Base-by-base conservation (phyloP, 2,797 vertebrate genomes). In the Pagetopsis macropterus region DNA sequence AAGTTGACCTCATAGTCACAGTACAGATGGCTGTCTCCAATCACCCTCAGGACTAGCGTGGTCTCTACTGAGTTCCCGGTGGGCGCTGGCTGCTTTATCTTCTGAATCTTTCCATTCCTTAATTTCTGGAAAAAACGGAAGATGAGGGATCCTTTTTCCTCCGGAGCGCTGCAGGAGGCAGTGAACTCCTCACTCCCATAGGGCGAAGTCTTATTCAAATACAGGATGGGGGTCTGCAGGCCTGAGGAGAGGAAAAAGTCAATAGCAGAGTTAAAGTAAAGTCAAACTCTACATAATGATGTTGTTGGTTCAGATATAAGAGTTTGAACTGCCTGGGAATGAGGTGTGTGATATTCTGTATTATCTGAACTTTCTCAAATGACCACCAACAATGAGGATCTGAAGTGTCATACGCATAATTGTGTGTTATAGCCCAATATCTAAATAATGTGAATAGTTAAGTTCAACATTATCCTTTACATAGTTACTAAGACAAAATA, bases 91-190 rank as follows among this genome's bases (percentile, higher is more conserved):
- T 63, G 31, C 48, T 84, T 88, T 33, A 91, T 56, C 16, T 3
- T 49, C 33, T 31, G 0, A n/a, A 71, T 1, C 0, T 55, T 62
- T n/a, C 85, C 78, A 0, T 0, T 45, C 10, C 27, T 13, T 12
- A 72, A 69, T 64, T 23, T 78, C 61, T 80, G 75, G 56, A 87
- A 88, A 81, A 93, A 93, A 15, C 10, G 17, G 79, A 93, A 91
- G 16, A 23, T 4, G 15, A 94, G 70, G 9, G 41, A 9, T 43
- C 93, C 93, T 23, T 70, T 92, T 73, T 95, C 94, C 19, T 87
- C 75, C 0, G 88, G 79, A 59, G 92, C 94, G 0, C 86, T 91
- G 84, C 94, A 95, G 48, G 71, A 80, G 62, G 86, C 89, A 0
- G 0, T 45, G 55, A 94, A 78, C 61, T 91, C 74, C 46, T 93